Conservation (phyloP, 2,888 invertebrate genomes). For the Lepidochrysops patricia region DNA sequence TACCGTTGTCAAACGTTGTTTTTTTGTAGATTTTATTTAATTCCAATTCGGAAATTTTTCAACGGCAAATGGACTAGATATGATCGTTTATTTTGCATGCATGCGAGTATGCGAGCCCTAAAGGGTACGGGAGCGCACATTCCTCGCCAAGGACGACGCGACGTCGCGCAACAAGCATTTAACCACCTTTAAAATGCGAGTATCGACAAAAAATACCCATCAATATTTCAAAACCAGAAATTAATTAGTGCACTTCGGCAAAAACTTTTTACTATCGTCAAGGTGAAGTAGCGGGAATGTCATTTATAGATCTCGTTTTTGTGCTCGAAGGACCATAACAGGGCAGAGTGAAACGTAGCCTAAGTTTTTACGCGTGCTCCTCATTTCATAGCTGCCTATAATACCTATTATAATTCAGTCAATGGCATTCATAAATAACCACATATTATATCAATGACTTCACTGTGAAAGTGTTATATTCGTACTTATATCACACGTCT, state of each 20-base stretch:
- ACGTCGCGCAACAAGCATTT: conserved; percentile 32
- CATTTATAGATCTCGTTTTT: conserved; percentile 11
- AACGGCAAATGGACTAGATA: neutral
- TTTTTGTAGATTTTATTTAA: too few relatives aligned
- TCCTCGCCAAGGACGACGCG: conserved; percentile 43
- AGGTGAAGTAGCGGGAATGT: conserved; percentile 10
- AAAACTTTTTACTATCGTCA: neutral
- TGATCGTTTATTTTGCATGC: neutral
- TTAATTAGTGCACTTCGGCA: conserved; percentile 1
- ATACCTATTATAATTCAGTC: neutral
- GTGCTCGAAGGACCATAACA: neutral
- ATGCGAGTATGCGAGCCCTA: conserved; percentile 10
- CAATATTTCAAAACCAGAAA: conserved; percentile 10
- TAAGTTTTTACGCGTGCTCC: neutral
- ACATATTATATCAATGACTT: neutral
- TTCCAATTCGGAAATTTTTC: too few relatives aligned
- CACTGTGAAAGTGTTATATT: neutral
- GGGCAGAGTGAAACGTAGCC: conserved; percentile 1
- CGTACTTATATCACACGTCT: neutral
- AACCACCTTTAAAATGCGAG: conserved; percentile 20
- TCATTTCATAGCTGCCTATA: neutral
- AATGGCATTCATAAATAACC: neutral
- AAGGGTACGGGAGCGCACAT: conserved; percentile 34
- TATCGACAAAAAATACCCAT: neutral
- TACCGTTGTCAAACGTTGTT: too few relatives aligned